Evolutionary conservation across 2,888 invertebrate species (phyloP).

Genomic region (Pseudanteris insignis): DNA sequence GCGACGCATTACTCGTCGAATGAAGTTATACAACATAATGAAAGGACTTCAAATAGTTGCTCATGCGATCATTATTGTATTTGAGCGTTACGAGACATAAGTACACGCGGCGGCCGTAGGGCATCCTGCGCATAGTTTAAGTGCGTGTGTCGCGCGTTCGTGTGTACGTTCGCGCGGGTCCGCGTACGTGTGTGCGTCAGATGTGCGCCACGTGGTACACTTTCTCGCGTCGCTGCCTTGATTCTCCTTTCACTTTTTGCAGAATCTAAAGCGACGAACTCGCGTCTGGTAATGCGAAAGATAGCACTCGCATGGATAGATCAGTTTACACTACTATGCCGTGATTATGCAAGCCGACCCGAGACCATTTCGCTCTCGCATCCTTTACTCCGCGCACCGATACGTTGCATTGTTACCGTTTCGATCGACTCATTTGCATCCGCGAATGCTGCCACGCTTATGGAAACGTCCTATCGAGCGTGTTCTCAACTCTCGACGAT

Average conservation of each 20-base stretch:
- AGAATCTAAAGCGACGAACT: conserved; percentile 45
- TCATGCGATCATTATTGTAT: conserved; percentile 27
- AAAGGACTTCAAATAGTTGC: conserved; percentile 32
- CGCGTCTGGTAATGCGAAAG: conserved; percentile 39
- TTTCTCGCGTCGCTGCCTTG: conserved; percentile 50
- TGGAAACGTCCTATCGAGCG: too few relatives aligned
- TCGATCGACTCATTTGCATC: neutral
- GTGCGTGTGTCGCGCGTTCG: conserved; percentile 16
- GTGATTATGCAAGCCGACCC: conserved; percentile 15
- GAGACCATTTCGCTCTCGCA: neutral
- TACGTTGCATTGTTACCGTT: conserved; percentile 11
- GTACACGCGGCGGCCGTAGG: conserved; percentile 26
- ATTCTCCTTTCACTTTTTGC: conserved; percentile 58
- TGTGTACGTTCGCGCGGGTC: neutral
- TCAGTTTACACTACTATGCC: conserved; percentile 27
- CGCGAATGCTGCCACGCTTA: neutral
- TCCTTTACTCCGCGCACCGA: conserved; percentile 11
- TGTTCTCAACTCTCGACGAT: too few relatives aligned
- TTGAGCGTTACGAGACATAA: conserved; percentile 23
- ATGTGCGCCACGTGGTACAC: conserved; percentile 48
- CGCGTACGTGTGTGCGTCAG: conserved; percentile 19
- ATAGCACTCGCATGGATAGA: conserved; percentile 37
- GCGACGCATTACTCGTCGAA: conserved; percentile 9
- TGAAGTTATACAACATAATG: conserved; percentile 37
- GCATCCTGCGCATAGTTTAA: conserved; percentile 20